These are phyloP conservation scores for Amblyjoppa proteus DNA, from an alignment of 2,888 invertebrate genomes.

Conservation along the genomic window DNA sequence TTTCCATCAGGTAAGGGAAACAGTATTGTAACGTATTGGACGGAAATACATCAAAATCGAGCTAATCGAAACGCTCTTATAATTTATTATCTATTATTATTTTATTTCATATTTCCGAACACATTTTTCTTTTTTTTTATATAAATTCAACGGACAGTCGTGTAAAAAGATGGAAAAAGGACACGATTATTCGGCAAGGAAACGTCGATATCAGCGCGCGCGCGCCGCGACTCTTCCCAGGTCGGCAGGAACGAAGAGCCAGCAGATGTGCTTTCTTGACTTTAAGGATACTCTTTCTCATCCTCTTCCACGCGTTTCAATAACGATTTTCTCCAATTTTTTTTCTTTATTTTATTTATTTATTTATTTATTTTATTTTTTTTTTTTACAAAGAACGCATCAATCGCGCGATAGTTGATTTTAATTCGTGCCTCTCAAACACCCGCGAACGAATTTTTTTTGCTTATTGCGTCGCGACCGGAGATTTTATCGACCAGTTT, in stretches of 20 bases:
- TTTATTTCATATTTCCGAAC: background rate
- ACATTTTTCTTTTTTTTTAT: background rate
- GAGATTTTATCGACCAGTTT: conserved; percentile 61
- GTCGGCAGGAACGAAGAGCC: conserved; percentile 40
- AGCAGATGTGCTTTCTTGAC: conserved; percentile 35
- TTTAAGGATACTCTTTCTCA: background rate
- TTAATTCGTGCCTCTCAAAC: no score
- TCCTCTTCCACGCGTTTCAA: background rate
- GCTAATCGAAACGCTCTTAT: background rate
- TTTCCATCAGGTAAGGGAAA: conserved; percentile 51
- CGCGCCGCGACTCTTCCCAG: conserved; percentile 71
- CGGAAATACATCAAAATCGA: background rate
- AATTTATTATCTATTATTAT: background rate
- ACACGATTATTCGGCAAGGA: conserved; percentile 66
- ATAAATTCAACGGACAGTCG: background rate
- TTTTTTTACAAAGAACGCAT: background rate
- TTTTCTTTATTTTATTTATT: background rate
- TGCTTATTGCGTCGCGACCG: conserved; percentile 62
- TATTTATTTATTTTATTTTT: background rate
- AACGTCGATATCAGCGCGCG: conserved; percentile 80
- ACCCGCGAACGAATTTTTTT: conserved; percentile 7
- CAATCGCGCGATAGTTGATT: no score
- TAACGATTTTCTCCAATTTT: background rate
- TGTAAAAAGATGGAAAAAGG: conserved; percentile 38
- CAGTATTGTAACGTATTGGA: background rate